Base-by-base conservation (phyloP, 2,797 vertebrate genomes). In the Parambassis ranga region DNA sequence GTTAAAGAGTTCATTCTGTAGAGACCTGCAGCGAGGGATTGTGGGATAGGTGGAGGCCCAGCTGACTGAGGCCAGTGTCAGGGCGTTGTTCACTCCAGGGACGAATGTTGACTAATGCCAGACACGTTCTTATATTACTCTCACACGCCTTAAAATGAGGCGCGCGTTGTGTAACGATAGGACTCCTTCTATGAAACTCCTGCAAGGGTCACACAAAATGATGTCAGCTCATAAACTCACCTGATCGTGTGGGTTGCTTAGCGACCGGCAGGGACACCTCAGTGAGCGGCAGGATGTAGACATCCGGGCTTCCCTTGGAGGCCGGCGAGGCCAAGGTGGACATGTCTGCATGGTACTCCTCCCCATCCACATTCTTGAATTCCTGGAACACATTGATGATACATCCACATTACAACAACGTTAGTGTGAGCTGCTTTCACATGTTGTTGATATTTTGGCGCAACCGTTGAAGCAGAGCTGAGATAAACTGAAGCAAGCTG, bases 281-380 rank as follows among this genome's bases (percentile, higher is more conserved):
- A 0, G 94, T 96, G 87, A 99, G 95, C 0, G 97, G 97, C 84
- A 99, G 93, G 69, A 99, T 87, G 4, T 99, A 99, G 69, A 99
- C 96, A 49, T 98, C 96, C 0, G 95, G 94, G 70, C 94, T 93
- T 67, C 89, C 90, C 84, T 89, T 92, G 1, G 93, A 88, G n/a
- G 91, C 89, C 0, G 95, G 95, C 3, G 96, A 96, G 51, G 92
- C 94, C 89, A 93, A 87, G 0, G 90, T 91, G 24, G 94, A 96
- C 79, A 94, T 84, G 37, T 94, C 93, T 0, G 92, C 94, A 3
- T 90, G 89, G 65, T 89, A 94, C 51, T 96, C 96, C 0, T 98
- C 96, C 16, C 94, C 94, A n/a, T 97, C 95, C 0, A 92, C 89
- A 86, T 98, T 97, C 84, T 96, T 93, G 75, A 99, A 96, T 89